Conservation (phyloP, 2,797 vertebrate genomes). For the Phalloptychus januarius region DNA sequence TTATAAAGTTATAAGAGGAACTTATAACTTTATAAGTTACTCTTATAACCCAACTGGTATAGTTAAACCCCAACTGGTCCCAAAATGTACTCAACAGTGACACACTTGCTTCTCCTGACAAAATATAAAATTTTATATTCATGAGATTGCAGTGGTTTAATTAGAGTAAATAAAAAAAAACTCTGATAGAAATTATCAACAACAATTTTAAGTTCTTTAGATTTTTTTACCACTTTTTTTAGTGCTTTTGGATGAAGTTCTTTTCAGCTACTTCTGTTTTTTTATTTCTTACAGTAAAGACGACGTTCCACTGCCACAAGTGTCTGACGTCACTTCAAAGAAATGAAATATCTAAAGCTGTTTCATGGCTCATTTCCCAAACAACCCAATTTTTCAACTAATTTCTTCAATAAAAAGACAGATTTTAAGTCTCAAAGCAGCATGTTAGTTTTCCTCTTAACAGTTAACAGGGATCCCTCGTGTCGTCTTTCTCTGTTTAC, state of each 20-base stretch:
- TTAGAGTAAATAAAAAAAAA: neutral
- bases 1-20: neutral
- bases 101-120: neutral
- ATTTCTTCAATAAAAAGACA: conserved; percentile 18
- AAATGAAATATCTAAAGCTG: neutral
- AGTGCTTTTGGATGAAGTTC: neutral
- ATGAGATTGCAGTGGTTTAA: neutral
- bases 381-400: neutral
- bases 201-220: neutral
- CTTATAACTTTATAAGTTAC: too few relatives aligned
- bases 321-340: neutral
- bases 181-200: neutral
- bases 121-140: neutral
- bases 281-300: neutral
- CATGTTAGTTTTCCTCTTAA: conserved; percentile 22
- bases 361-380: neutral
- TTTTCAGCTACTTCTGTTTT: neutral
- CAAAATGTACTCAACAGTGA: neutral
- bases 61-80: neutral
- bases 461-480: conserved; percentile 9
- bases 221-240: neutral
- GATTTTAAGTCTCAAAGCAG: conserved; percentile 38
- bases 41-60: too few relatives aligned
- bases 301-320: neutral
- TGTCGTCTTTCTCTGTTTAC: conserved; percentile 16